Evolutionary conservation across 2,797 vertebrate species (phyloP).

Genomic region (Scomberomorus guttatus): DNA sequence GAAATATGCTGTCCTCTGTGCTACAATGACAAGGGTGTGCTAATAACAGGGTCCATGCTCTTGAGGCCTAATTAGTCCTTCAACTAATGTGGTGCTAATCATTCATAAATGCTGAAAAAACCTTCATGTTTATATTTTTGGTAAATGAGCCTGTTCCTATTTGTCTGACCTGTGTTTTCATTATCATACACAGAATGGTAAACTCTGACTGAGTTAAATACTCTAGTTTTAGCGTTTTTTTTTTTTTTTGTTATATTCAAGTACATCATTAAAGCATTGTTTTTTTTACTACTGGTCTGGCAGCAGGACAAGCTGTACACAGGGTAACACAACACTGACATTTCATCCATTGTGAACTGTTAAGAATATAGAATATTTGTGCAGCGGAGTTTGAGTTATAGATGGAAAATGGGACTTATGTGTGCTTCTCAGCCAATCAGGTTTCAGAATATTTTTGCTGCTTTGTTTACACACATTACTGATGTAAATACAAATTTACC

Average conservation of each 20-base stretch:
- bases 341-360: no score
- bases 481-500: not conserved
- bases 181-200: not conserved
- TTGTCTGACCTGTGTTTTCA: slow-evolving; percentile 41
- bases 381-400: not conserved
- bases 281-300: not conserved
- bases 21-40: slow-evolving; percentile 53
- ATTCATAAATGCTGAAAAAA: slow-evolving; percentile 62
- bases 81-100: slow-evolving; percentile 71
- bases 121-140: slow-evolving; percentile 63
- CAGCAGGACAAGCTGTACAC: not conserved
- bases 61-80: slow-evolving; percentile 72
- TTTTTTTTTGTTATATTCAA: not conserved
- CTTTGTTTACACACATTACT: not conserved
- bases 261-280: not conserved
- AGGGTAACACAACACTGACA: no score
- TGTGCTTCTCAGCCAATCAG: not conserved
- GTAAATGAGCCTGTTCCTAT: slow-evolving; percentile 38
- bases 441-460: not conserved
- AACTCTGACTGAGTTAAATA: no score
- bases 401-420: not conserved
- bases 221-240: no score
- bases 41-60: slow-evolving; percentile 68
- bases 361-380: no score
- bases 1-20: slow-evolving; percentile 57